phyloP scores from a whole-genome alignment of 2,113 vertebrate genomes.

The Elephantulus edwardii region DNA sequence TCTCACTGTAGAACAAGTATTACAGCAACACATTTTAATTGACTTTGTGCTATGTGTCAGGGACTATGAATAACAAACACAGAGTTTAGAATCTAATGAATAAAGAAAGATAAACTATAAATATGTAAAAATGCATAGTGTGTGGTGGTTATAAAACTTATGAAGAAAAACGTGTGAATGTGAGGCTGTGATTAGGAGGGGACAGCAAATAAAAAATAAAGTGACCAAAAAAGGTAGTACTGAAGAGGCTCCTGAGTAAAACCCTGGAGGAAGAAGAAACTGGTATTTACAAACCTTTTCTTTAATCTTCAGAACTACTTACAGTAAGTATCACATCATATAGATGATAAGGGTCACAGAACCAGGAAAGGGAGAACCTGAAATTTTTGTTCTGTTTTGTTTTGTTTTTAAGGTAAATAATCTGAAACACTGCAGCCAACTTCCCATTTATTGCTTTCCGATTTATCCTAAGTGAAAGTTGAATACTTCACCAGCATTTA shows the following conservation, averaged over 20 bases:
- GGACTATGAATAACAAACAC: too few relatives aligned
- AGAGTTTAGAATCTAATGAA: not conserved
- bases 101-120: not conserved
- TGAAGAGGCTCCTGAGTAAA: accelerated
- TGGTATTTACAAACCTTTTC: not conserved
- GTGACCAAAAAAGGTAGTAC: not conserved
- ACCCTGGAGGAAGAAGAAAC: not conserved
- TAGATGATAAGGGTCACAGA: not conserved
- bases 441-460: not conserved
- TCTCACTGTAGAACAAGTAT: not conserved
- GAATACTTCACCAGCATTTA: not conserved
- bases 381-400: not conserved
- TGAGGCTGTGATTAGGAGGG: too few relatives aligned
- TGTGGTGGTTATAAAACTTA: not conserved
- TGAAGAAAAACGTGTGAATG: not conserved
- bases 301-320: not conserved
- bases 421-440: not conserved
- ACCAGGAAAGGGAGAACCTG: not conserved
- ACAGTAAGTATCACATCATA: accelerated
- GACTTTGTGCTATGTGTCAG: accelerated
- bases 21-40: too few relatives aligned
- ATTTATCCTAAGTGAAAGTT: not conserved
- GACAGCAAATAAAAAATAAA: not conserved
- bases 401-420: not conserved
- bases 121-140: not conserved